Base-by-base conservation (phyloP, 2,797 vertebrate genomes). In the Pseudochirops corinnae region DNA sequence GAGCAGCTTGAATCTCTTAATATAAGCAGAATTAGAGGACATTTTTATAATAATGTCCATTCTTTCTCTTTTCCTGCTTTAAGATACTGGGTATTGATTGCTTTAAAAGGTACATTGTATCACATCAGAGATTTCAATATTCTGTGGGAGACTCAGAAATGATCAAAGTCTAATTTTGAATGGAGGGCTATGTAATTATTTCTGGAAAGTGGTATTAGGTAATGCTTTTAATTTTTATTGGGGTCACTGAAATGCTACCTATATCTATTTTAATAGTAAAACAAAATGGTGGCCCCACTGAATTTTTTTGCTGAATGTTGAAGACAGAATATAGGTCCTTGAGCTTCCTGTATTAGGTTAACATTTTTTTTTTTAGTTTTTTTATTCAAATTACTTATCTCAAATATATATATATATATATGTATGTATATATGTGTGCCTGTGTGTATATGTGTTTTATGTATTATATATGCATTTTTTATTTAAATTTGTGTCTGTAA, bases 161-260 rank as follows among this genome's bases (percentile, higher is more conserved):
- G 91, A 31, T 92, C 92, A 93, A 74, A 26, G 6, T 55, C 6
- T 12, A 21, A 95, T 95, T 12, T 90, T 92, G 26, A 91, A 6
- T 90, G n/a, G 90, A 93, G 58, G 58, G 53, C 33, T 93, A n/a
- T 31, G 91, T n/a, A 28, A 11, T 0, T 82, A 96, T 92, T 93
- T 93, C 11, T 57, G 18, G 31, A 95, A 92, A 74, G 53, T n/a
- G 55, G 33, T 55, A 28, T 56, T 90, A 39, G n/a, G 28, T 58
- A 39, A 92, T 50, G 28, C 12, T 95, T 97, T 95, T 90, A 93
- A 94, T 87, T 96, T 97, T 95, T 92, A 96, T 5, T 92, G 1
- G 28, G 5, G 39, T 2, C 33, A 94, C 39, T 92, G 26, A 91
- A 95, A 91, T 39, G 21, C 56, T 94, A 91, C 93, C 39, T 55